Percentiles rank a stretch among this genome's conserved stretches.
Conservation (phyloP, 2,113 vertebrate genomes). For the Suncus etruscus region DNA sequence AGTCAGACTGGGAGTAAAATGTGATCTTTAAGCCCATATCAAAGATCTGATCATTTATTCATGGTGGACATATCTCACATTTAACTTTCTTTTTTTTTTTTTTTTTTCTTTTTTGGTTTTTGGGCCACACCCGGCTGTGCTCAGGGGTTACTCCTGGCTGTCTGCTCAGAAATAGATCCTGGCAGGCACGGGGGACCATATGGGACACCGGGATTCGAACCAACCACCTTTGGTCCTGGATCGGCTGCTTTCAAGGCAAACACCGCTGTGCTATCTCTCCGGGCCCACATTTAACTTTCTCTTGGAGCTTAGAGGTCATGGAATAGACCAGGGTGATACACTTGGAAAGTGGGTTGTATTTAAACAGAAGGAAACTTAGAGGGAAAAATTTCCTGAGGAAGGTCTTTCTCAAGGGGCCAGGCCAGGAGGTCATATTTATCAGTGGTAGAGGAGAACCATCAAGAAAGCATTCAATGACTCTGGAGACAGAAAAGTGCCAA, state of each 20-base stretch:
- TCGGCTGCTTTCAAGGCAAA: too few species aligned
- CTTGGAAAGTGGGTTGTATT: constrained; percentile 43
- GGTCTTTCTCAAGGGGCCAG: neutral
- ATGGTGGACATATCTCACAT: constrained; percentile 25
- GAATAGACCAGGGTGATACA: neutral
- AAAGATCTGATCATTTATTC: constrained; percentile 46
- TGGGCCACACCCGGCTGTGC: too few species aligned
- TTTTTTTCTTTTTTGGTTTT: too few species aligned
- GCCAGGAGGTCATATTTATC: neutral
- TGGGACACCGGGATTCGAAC: too few species aligned
- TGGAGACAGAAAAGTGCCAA: neutral
- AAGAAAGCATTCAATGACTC: constrained; percentile 21
- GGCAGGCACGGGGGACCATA: too few species aligned
- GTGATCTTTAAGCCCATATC: constrained; percentile 21
- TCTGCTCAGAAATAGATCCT: too few species aligned
- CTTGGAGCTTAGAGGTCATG: neutral
- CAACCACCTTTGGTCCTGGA: too few species aligned
- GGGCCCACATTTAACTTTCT: neutral
- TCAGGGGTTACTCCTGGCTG: too few species aligned
- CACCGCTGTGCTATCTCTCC: too few species aligned
- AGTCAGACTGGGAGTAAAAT: constrained; percentile 65
- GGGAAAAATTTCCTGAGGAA: neutral
- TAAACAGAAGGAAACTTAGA: constrained; percentile 29
- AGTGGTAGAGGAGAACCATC: neutral
- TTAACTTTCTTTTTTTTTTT: constrained; percentile 29